phyloP scores from a whole-genome alignment of 1,140 invertebrate species.

The Diprion similis region DNA sequence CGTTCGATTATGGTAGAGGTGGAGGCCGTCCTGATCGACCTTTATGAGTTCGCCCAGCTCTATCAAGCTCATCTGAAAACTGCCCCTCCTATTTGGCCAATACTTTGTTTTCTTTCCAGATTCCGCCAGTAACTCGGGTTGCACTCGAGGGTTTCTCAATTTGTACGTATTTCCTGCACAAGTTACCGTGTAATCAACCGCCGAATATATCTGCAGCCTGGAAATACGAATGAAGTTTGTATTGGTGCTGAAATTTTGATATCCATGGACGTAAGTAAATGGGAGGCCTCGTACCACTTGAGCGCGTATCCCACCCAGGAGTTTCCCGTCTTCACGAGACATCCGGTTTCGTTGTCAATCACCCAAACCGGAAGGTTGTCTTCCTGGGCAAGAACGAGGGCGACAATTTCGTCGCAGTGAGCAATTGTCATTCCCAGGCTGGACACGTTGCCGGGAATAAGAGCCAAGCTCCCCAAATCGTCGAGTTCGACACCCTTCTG shows the following conservation, averaged over 20 bases:
- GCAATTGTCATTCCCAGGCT: background rate
- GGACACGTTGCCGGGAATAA: background rate
- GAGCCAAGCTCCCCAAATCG: background rate
- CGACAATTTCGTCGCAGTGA: background rate
- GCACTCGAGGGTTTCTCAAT: conserved; percentile 3
- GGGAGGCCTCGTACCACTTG: background rate
- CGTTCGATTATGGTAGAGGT: conserved; percentile 6
- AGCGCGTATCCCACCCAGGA: conserved; percentile 10
- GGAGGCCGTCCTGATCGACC: conserved; percentile 11
- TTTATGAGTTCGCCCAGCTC: conserved; percentile 8
- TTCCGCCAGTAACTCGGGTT: background rate
- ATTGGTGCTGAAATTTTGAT: background rate
- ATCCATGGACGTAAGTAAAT: background rate
- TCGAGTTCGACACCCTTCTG: background rate
- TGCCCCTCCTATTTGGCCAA: background rate
- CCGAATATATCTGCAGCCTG: conserved; percentile 12
- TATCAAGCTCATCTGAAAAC: conserved; percentile 10
- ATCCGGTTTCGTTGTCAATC: conserved; percentile 6
- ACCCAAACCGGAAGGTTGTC: conserved; percentile 10
- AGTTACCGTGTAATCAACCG: conserved; percentile 2
- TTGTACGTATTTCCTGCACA: background rate
- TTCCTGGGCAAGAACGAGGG: conserved; percentile 10
- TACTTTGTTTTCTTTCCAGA: background rate
- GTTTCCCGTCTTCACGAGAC: conserved; percentile 10
- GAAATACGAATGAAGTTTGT: background rate